Evolutionary conservation across 92 coral and sea anemone genomes (phyloP).

Genomic region (Phenganax marumi): DNA sequence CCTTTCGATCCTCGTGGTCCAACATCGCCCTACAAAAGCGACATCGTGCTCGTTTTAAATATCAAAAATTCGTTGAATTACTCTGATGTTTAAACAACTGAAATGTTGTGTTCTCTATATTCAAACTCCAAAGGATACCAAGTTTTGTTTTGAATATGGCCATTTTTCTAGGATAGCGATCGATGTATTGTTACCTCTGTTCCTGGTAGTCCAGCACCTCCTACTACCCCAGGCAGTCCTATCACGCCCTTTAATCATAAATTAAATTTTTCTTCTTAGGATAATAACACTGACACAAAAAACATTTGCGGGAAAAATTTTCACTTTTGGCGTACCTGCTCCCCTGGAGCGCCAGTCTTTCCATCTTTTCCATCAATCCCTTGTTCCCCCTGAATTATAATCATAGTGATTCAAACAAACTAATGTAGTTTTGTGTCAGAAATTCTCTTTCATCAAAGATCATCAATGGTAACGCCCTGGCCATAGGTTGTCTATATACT

Average conservation of each 20-base stretch:
- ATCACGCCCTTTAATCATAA: conserved; percentile 1
- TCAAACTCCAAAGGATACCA: background rate
- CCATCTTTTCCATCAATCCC: conserved; percentile 34
- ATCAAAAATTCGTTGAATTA: background rate
- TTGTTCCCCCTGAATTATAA: conserved; percentile 3
- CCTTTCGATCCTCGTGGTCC: conserved; percentile 21
- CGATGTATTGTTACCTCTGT: background rate
- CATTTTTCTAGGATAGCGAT: background rate
- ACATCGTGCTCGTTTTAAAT: background rate
- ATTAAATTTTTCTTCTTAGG: background rate
- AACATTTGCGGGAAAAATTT: no score
- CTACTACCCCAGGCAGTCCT: conserved; percentile 2
- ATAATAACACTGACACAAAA: no score
- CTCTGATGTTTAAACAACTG: background rate
- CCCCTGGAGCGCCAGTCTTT: conserved; percentile 8
- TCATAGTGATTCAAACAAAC: background rate
- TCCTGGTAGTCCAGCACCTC: conserved; percentile 27
- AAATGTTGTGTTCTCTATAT: no score
- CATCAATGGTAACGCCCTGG: no score
- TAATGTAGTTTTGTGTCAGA: background rate
- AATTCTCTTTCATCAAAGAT: no score
- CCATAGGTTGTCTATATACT: no score
- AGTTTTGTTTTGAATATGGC: background rate
- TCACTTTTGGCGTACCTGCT: conserved; percentile 15
- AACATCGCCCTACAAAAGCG: conserved; percentile 1